phyloP scores from a whole-genome alignment of 1,140 invertebrate genomes.

The Charaxes varanes region DNA sequence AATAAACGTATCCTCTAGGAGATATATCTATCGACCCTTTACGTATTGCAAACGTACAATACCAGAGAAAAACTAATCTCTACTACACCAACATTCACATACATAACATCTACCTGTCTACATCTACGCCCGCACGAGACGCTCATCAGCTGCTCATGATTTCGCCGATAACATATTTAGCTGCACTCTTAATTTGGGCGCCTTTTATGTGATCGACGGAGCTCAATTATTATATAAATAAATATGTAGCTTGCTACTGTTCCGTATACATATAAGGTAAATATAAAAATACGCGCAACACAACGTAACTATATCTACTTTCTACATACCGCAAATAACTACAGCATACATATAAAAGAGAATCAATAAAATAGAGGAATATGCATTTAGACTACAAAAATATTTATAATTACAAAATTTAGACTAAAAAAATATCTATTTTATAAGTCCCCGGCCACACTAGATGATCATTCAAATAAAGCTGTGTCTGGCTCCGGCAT shows the following conservation, averaged over 20 bases:
- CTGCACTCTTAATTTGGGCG: too few relatives aligned
- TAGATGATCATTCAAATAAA: too few relatives aligned
- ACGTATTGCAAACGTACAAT: slow-evolving; percentile 27
- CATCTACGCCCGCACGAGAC: slow-evolving; percentile 30
- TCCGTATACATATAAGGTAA: slow-evolving; percentile 33
- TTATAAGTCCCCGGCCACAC: too few relatives aligned
- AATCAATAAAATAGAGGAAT: slow-evolving; percentile 11
- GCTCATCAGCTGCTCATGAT: slow-evolving; percentile 21
- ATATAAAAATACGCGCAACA: slow-evolving; percentile 49
- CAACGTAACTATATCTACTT: slow-evolving; percentile 49
- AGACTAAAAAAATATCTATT: too few relatives aligned
- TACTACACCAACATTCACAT: slow-evolving; percentile 50
- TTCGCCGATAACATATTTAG: slow-evolving; percentile 23
- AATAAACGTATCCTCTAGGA: slow-evolving; percentile 5
- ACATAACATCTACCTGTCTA: slow-evolving; percentile 69
- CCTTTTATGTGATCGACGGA: slow-evolving; percentile 23
- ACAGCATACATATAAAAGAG: slow-evolving; percentile 28
- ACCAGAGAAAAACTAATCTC: slow-evolving; percentile 21
- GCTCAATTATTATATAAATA: slow-evolving; percentile 28
- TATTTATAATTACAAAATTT: neutral
- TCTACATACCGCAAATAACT: slow-evolving; percentile 43
- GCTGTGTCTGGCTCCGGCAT: too few relatives aligned
- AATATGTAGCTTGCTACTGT: too few relatives aligned
- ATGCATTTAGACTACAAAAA: slow-evolving; percentile 1
- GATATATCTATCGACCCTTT: slow-evolving; percentile 29